Base-by-base conservation (phyloP, 2,797 vertebrate species). In the Gambusia yucatana region DNA sequence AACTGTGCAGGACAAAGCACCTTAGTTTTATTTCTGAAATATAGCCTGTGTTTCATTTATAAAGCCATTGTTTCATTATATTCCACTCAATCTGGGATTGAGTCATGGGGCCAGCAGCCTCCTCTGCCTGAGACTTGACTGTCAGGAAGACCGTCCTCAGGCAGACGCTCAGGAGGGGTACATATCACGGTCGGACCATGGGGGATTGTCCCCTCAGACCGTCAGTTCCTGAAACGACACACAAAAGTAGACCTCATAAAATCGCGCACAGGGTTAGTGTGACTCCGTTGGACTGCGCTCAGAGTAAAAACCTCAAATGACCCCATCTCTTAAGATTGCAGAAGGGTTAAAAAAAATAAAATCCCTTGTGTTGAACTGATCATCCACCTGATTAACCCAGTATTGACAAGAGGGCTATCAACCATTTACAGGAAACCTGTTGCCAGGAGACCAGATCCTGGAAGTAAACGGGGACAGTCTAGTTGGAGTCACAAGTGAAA, bases 361-460 rank as follows among this genome's bases (percentile, higher is more conserved):
- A 65, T 36, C 1, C 17, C 17, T 39, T 39, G 16, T 22, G 33
- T 22, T 69, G 41, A 43, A 11, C 4, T 69, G 39, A 11, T 43
- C 39, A 43, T 14, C 4, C 52, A 33, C n/a, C n/a, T 74, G 52
- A 41, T 25, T 33, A 16, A 43, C 63, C 9, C 65, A 30, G 5
- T 47, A n/a, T 63, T 52, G 28, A 22, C 33, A 33, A 6, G 17
- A 63, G 14, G 10, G n/a, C 59, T 77, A 22, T 28, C 3, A 63
- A 33, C 22, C 39, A 65, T 55, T 83, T 13, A 61, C 91, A 98
- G 97, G 97, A 55, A 96, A 96, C 81, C 94, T 98, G 76, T 92
- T 97, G 87, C 94, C 97, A 39, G 97, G 97, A 73, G 97, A 98
- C 92, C 97, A 98, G 93, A 98, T 98, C 89, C 86, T 98, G 91